Conservation (phyloP, 37 sponge, comb jelly and placozoan species). For the Bolinopsis microptera region DNA sequence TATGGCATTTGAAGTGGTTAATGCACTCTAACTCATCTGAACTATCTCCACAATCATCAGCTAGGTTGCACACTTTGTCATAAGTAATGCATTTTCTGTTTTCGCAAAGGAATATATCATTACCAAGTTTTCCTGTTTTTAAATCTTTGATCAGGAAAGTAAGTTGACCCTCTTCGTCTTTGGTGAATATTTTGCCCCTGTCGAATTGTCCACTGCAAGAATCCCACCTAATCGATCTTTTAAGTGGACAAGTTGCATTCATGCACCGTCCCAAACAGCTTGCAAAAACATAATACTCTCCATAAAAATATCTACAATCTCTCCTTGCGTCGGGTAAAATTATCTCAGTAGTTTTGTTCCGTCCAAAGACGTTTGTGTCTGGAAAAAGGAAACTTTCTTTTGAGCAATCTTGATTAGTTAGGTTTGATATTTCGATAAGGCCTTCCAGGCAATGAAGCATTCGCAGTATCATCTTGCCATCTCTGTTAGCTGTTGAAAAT, state of each 20-base stretch:
- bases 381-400: neutral
- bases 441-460: neutral
- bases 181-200: neutral
- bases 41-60: neutral
- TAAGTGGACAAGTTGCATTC: neutral
- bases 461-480: neutral
- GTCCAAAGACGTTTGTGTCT: neutral
- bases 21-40: neutral
- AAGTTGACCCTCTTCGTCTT: neutral
- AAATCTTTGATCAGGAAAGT: neutral
- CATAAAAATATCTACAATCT: neutral
- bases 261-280: neutral
- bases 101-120: neutral
- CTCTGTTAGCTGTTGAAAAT: neutral
- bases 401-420: neutral
- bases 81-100: neutral
- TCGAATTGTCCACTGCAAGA: neutral
- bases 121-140: neutral
- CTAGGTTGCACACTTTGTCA: conserved; percentile 8
- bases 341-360: neutral
- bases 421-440: neutral
- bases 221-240: neutral
- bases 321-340: neutral
- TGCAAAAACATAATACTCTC: neutral
- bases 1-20: neutral